Conservation (phyloP, 2,888 invertebrate genomes). For the Erebia epiphron region DNA sequence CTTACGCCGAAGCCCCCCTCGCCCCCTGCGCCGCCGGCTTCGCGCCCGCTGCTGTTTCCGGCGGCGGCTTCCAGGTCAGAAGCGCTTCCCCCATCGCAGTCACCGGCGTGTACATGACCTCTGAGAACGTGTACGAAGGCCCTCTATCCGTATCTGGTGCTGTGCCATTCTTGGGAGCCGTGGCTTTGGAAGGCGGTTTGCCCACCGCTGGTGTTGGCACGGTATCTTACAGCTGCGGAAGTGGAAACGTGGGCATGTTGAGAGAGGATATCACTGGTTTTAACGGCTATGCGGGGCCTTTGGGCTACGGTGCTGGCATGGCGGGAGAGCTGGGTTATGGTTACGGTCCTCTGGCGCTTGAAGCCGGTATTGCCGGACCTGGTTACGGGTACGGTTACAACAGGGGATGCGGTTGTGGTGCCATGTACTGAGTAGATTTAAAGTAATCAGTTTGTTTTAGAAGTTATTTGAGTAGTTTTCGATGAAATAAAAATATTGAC, state of each 20-base stretch:
- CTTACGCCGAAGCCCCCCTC: conserved; percentile 16
- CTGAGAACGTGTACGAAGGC: conserved; percentile 54
- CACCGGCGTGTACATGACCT: conserved; percentile 49
- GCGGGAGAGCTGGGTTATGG: conserved; percentile 14
- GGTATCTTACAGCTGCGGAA: conserved; percentile 55
- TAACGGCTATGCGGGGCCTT: conserved; percentile 22
- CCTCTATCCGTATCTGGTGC: conserved; percentile 48
- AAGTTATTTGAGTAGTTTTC: too few relatives aligned
- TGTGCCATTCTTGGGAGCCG: conserved; percentile 54
- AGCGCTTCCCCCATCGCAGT: conserved; percentile 53
- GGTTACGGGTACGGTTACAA: conserved; percentile 22
- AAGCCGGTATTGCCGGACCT: conserved; percentile 21
- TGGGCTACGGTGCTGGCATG: conserved; percentile 25
- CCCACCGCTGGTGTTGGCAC: conserved; percentile 51
- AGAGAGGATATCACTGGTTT: conserved; percentile 44
- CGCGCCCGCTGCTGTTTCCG: conserved; percentile 43
- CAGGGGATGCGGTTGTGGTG: conserved; percentile 27
- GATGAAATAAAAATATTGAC: too few relatives aligned
- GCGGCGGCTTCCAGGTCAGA: conserved; percentile 42
- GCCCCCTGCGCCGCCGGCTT: not conserved
- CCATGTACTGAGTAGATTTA: conserved; percentile 1
- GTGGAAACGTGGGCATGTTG: conserved; percentile 51
- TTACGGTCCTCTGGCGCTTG: conserved; percentile 21
- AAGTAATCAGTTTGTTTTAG: not conserved
- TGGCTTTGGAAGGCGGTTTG: conserved; percentile 51